Base-by-base conservation (phyloP, 2,888 invertebrate genomes). In the Dichetophora obliterata region DNA sequence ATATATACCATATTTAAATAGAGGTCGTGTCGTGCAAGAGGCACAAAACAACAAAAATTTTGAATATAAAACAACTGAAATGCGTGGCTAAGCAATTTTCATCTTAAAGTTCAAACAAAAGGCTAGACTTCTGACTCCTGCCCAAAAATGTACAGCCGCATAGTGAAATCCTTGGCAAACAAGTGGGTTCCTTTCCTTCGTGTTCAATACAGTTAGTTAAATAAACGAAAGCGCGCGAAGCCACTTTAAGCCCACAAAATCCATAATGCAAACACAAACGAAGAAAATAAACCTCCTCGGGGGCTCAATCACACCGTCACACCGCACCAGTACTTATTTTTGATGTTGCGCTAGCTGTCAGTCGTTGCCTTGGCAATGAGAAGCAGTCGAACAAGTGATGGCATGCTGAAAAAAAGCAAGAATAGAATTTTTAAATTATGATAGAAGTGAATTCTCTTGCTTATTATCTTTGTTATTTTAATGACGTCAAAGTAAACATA, bases 231-330 rank as follows among this genome's bases (percentile, higher is more conserved):
- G 77, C 78, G 78, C 84, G 82, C 81, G 86, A 87, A 87, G 87
- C 87, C 87, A 86, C 86, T 87, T 86, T 87, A 86, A 86, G 86
- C 87, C 85, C 83, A 81, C 82, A 83, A 87, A 87, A 86, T 86
- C 86, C 87, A 87, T 87, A 86, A 86, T 81, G 87, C 87, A 86
- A 87, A 86, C 86, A 86, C 78, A 78, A 71, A 72, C 63, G 80
- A 34, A 66, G 77, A 78, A 78, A 78, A 78, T 75, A 61, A 59
- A 72, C 9, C 24, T 43, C 72, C 72, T 43, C 48, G 16, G 72
- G 76, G 71, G 63, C 71, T 31, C 57, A 57, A 75, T 43, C 16
- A 52, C 50, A 63, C 24, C 48, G 43, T 5, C 14, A 19, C 16
- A 14, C 34, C 48, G 65, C 31, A 27, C n/a, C 22, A 16, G n/a